Base-by-base conservation (phyloP, 2,888 invertebrate species). In the Caenorhabditis doughertyi region DNA sequence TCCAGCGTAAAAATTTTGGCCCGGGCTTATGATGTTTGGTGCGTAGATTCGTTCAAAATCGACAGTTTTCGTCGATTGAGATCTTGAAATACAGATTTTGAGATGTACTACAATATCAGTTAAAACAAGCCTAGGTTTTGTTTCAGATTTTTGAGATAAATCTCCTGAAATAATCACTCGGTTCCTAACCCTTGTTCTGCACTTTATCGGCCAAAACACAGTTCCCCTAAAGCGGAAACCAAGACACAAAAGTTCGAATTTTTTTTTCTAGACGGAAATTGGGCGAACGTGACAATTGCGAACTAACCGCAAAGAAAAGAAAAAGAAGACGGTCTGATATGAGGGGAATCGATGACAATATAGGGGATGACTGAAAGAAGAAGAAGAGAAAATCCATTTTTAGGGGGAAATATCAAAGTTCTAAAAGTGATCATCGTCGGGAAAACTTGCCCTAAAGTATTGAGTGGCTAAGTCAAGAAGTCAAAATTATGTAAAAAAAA, bases 271-370 rank as follows among this genome's bases (percentile, higher is more conserved):
- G 25, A 51, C 7, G 25, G 11, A 51, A 13, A 18, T 8, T 25
- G 25, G 60, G 39, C 42, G 60, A 60, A 60, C 60, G 60, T 60
- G 60, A 60, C 60, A 32, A 60, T 60, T 42, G 42, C 25, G 23
- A 60, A 56, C 18, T 9, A 35, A 56, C 13, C 13, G 27, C 13
- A 27, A 53, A 9, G 16, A 8, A n/a, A 16, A 9, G 29, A 27
- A 53, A 53, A 27, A 11, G 42, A 3, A 13, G 3, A 49, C 21
- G 49, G 13, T 23, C 13, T 9, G 35, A 58, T 58, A 56, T 4
- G n/a, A 1, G 1, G 56, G 13, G 13, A 42, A 8, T 13, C 11
- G 42, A 42, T 3, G 16, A 42, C 11, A 56, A 32, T 18, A 32
- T n/a, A n/a, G 32, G 32, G 9, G 32, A 9, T 32, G 32, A 32